Percentiles rank a stretch among this genome's conserved stretches.
Evolutionary conservation across 2,113 vertebrate species (phyloP).

Genomic region (Silurus meridionalis): DNA sequence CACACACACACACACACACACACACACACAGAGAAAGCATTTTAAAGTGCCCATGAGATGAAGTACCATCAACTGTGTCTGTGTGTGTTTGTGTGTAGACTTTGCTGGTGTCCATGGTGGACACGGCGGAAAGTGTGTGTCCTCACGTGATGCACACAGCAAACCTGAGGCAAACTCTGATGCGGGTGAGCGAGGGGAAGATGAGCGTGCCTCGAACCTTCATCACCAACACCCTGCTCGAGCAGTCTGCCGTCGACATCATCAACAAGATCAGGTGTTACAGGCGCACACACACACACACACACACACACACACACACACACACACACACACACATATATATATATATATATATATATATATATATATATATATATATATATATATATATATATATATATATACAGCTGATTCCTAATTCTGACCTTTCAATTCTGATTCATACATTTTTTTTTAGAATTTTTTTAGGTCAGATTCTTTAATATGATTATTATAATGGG

Average conservation of each 20-base stretch:
- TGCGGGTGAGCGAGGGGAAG: constrained; percentile 79
- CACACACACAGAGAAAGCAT: background rate
- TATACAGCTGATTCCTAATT: too few relatives aligned
- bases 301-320: background rate
- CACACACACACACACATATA: background rate
- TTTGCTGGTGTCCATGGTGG: constrained; percentile 88
- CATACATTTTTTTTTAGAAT: background rate
- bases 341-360: too few relatives aligned
- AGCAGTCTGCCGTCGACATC: constrained; percentile 93
- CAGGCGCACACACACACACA: background rate
- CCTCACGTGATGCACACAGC: constrained; percentile 88
- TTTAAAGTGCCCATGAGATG: background rate
- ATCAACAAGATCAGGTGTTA: constrained; percentile 95
- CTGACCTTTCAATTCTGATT: background rate
- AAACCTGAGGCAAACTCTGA: constrained; percentile 80
- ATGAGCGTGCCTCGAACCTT: constrained; percentile 85
- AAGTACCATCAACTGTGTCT: background rate
- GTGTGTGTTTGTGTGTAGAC: constrained; percentile 66
- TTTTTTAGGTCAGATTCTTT: background rate
- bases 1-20: constrained; percentile 15
- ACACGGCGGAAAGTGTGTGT: constrained; percentile 87
- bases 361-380: too few relatives aligned
- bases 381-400: too few relatives aligned
- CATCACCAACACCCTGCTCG: constrained; percentile 87
- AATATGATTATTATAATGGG: background rate